These are phyloP conservation scores for Oncorhynchus clarkii DNA, from an alignment of 2,113 vertebrate genomes.

Conservation along the genomic window DNA sequence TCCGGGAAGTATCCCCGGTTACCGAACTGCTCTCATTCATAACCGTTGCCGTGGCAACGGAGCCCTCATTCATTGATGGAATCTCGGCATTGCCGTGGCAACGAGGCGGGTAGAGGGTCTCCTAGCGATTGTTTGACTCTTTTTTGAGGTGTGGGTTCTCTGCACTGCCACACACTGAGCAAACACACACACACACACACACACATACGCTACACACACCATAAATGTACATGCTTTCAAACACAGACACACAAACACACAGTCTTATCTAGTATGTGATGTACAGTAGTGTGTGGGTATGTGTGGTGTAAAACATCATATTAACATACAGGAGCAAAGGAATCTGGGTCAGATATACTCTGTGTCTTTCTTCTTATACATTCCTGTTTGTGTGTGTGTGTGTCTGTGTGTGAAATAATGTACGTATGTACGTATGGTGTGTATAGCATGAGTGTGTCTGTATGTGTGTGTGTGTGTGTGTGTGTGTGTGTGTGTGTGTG, in stretches of 20 bases:
- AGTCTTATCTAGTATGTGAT: background rate
- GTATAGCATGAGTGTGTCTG: background rate
- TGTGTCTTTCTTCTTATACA: background rate
- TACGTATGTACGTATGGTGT: background rate
- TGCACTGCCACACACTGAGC: background rate
- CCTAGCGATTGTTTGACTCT: constrained; percentile 54
- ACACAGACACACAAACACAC: background rate
- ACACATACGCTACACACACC: background rate
- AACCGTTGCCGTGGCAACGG: constrained; percentile 81
- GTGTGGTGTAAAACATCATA: background rate
- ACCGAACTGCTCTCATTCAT: constrained; percentile 87
- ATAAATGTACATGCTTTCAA: background rate
- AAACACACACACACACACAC: background rate
- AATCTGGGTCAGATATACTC: background rate
- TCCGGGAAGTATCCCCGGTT: constrained; percentile 83
- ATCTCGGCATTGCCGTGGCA: constrained; percentile 68
- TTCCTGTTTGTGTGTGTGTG: constrained; percentile 3
- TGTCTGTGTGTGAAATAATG: background rate
- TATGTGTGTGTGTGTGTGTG: background rate
- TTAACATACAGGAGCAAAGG: background rate
- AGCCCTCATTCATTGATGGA: constrained; percentile 83
- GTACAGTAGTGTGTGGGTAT: background rate
- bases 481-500: constrained; percentile 9
- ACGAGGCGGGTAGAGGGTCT: constrained; percentile 55
- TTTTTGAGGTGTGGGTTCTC: constrained; percentile 7